Conservation (phyloP, 2,888 invertebrate species). For the Cerastoderma edule region DNA sequence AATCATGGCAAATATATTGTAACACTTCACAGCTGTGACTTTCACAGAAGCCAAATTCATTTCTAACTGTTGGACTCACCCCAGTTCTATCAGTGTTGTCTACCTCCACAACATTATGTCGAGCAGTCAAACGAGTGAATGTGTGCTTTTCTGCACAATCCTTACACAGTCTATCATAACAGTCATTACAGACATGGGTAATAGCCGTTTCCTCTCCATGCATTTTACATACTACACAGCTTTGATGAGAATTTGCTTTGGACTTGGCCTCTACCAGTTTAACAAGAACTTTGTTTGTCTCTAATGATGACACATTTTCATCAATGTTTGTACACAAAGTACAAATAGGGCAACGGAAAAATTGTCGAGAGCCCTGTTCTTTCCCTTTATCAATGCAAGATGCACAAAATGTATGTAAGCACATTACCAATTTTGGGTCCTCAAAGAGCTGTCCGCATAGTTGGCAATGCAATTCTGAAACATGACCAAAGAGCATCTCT, state of each 20-base stretch:
- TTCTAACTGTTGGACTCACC: neutral
- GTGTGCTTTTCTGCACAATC: conserved; percentile 64
- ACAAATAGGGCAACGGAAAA: conserved; percentile 46
- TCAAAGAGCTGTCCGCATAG: conserved; percentile 44
- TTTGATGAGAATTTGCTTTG: neutral
- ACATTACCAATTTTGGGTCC: conserved; percentile 51
- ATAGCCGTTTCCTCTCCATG: conserved; percentile 27
- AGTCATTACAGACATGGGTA: conserved; percentile 56
- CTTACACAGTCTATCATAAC: conserved; percentile 60
- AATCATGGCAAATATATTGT: conserved; percentile 53
- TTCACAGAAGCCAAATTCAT: conserved; percentile 3
- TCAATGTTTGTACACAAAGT: conserved; percentile 9
- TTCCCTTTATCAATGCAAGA: conserved; percentile 38
- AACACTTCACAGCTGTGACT: conserved; percentile 24
- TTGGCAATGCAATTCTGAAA: conserved; percentile 51
- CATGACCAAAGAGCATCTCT: neutral
- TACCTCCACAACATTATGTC: conserved; percentile 51
- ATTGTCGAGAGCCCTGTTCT: conserved; percentile 12
- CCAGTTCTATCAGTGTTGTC: neutral
- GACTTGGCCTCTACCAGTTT: conserved; percentile 24
- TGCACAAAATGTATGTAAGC: conserved; percentile 61
- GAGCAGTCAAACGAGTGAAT: conserved; percentile 59
- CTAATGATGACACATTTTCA: conserved; percentile 8
- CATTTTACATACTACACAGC: conserved; percentile 52
- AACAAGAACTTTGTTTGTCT: conserved; percentile 26